A percentile compares a stretch with the other conserved stretches of the same genome.
Evolutionary conservation across 2,888 invertebrate species (phyloP).

Genomic region (Caenorhabditis drosophilae): DNA sequence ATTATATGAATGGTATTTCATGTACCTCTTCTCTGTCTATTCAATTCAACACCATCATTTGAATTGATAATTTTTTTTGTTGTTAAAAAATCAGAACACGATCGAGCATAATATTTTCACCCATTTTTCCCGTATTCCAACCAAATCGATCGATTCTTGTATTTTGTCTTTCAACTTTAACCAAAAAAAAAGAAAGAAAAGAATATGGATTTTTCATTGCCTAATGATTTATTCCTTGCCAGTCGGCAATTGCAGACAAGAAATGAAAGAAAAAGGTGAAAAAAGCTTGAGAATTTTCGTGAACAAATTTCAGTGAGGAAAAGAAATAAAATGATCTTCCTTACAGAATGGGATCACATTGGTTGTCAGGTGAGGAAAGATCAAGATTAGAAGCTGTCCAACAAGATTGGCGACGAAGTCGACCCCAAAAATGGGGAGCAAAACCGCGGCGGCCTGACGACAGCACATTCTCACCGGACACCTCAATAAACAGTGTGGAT

Average conservation of each 20-base stretch:
- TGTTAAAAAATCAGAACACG: too few relatives aligned
- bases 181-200: too few relatives aligned
- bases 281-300: background rate
- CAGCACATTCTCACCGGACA: constrained; percentile 4
- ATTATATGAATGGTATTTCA: too few relatives aligned
- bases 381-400: constrained; percentile 67
- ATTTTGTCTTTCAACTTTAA: too few relatives aligned
- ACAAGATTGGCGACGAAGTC: constrained; percentile 63
- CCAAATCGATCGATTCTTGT: too few relatives aligned
- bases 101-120: too few relatives aligned
- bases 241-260: constrained; percentile 31
- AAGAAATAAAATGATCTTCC: background rate
- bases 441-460: constrained; percentile 6
- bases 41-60: too few relatives aligned
- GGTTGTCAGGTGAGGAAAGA: constrained; percentile 63
- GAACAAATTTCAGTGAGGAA: background rate
- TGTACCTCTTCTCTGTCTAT: too few relatives aligned
- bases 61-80: too few relatives aligned
- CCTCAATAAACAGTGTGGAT: constrained; percentile 4
- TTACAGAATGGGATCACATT: constrained; percentile 48
- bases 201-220: constrained; percentile 35
- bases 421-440: constrained; percentile 52
- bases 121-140: too few relatives aligned
- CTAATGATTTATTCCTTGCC: constrained; percentile 29
- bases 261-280: constrained; percentile 31